Evolutionary conservation across 2,113 vertebrate genomes (phyloP).

Genomic region (Alexandromys fortis): DNA sequence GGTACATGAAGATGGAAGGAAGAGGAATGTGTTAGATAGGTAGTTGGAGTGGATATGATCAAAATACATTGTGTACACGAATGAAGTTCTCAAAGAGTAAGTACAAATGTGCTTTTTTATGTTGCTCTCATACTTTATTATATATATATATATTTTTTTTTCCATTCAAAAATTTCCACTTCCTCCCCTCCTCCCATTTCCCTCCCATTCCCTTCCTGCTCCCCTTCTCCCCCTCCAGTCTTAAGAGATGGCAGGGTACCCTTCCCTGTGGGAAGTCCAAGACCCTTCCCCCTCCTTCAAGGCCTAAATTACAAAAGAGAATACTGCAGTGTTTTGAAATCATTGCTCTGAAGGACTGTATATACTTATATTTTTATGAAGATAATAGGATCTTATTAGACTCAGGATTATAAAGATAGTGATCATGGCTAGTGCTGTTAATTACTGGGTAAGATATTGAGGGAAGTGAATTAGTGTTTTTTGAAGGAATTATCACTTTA

Average conservation of each 20-base stretch:
- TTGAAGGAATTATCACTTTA: neutral
- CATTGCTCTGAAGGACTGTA: neutral
- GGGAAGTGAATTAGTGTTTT: neutral
- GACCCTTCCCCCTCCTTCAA: too few relatives aligned
- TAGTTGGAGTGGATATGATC: neutral
- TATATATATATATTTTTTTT: too few relatives aligned
- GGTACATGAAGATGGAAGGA: neutral
- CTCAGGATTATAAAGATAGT: neutral
- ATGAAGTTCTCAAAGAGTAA: neutral
- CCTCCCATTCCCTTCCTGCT: too few relatives aligned
- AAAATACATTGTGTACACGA: neutral
- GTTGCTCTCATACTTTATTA: too few relatives aligned
- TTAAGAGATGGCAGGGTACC: too few relatives aligned
- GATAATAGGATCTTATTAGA: neutral
- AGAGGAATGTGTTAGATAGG: neutral
- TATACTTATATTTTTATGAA: slow-evolving; percentile 8
- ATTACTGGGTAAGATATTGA: neutral
- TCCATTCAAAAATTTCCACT: too few relatives aligned
- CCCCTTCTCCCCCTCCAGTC: too few relatives aligned
- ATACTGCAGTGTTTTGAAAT: neutral
- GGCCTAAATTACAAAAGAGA: neutral
- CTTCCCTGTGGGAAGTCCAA: too few relatives aligned
- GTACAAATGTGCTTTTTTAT: neutral
- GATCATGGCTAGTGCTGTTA: neutral
- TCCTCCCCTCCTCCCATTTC: too few relatives aligned